These are phyloP conservation scores for Oikopleura dioica DNA, from an alignment of 23 tunicate genomes.

Conservation along the genomic window DNA sequence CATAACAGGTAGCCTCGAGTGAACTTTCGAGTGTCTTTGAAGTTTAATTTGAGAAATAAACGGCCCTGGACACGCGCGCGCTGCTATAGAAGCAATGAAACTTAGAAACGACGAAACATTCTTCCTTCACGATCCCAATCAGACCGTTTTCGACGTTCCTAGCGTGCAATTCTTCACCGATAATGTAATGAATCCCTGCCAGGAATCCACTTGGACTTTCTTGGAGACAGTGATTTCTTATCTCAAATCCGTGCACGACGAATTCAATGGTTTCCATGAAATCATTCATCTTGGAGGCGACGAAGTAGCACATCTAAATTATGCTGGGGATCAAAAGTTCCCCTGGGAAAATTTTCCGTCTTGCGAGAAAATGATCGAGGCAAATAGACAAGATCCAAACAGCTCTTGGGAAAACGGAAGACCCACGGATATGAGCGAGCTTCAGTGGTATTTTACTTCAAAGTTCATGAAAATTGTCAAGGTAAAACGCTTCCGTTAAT, in stretches of 20 bases:
- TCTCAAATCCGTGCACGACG: neutral
- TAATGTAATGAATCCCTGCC: constrained; percentile 69
- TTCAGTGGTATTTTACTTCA: no score
- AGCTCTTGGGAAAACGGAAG: neutral
- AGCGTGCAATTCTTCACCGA: constrained; percentile 43
- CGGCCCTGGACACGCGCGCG: neutral
- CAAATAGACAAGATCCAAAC: neutral
- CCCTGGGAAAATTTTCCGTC: constrained; percentile 38
- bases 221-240: neutral
- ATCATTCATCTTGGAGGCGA: constrained; percentile 72
- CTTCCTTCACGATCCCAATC: neutral
- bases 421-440: neutral
- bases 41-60: no score
- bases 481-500: neutral
- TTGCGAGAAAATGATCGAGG: constrained; percentile 19
- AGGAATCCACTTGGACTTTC: constrained; percentile 20
- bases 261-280: neutral
- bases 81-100: neutral
- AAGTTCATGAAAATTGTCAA: neutral
- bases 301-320: constrained; percentile 29
- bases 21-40: no score
- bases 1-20: no score
- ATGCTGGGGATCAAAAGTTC: neutral
- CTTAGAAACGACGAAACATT: neutral
- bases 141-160: neutral